Percentiles rank a stretch among this genome's conserved stretches.
Conservation (phyloP, 2,888 invertebrate genomes). For the Agonopterix alstromeriana region DNA sequence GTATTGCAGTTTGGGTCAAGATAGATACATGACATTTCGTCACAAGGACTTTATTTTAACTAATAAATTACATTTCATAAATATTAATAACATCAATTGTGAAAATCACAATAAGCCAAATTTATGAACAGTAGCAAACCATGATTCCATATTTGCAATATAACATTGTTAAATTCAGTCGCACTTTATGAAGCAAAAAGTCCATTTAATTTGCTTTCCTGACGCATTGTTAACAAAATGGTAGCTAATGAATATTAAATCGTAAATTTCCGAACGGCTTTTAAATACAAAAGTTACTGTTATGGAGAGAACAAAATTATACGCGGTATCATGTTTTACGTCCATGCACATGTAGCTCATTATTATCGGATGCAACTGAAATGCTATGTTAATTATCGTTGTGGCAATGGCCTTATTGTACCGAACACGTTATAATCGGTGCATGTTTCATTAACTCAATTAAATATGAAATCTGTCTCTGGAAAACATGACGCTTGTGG, state of each 20-base stretch:
- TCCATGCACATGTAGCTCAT: slow-evolving; percentile 17
- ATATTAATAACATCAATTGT: too few species aligned
- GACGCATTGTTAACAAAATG: slow-evolving; percentile 11
- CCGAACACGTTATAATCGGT: slow-evolving; percentile 4
- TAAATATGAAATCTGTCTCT: too few species aligned
- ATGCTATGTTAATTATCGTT: slow-evolving; percentile 32
- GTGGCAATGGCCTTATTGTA: slow-evolving; percentile 26
- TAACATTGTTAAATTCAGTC: background rate
- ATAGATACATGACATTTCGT: too few species aligned
- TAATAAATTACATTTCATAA: too few species aligned
- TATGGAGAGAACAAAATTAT: slow-evolving; percentile 9
- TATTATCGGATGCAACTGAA: slow-evolving; percentile 36
- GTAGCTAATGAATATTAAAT: slow-evolving; percentile 17
- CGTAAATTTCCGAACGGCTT: slow-evolving; percentile 13
- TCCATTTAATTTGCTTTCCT: background rate
- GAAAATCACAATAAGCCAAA: too few species aligned
- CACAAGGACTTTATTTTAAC: too few species aligned
- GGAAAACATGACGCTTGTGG: background rate
- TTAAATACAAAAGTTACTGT: slow-evolving; percentile 15
- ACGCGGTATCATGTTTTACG: slow-evolving; percentile 16
- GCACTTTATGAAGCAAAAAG: background rate
- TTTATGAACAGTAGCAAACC: too few species aligned
- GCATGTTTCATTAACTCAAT: background rate
- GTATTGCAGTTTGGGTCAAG: too few species aligned
- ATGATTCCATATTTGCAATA: too few species aligned